A percentile compares a stretch with the other conserved stretches of the same genome.
Conservation (phyloP, 2,888 invertebrate genomes). For the Acanthosepion lycidas region DNA sequence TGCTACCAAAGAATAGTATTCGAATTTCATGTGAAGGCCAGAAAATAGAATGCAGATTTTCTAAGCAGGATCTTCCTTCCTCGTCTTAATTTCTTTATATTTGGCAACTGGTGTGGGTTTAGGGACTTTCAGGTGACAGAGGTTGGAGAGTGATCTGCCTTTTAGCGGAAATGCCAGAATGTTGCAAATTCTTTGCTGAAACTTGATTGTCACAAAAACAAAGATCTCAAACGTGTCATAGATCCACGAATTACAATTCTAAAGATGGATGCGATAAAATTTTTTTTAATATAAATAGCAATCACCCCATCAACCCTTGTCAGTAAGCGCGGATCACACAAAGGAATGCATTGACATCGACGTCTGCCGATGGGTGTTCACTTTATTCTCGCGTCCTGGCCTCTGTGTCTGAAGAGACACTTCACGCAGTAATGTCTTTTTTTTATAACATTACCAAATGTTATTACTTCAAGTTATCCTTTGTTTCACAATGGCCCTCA, state of each 20-base stretch:
- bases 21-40: too few relatives aligned
- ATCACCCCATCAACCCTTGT: neutral
- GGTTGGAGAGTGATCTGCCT: too few relatives aligned
- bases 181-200: neutral
- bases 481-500: neutral
- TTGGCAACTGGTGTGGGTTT: too few relatives aligned
- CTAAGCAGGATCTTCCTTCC: too few relatives aligned
- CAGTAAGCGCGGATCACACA: neutral
- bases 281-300: neutral
- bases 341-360: neutral
- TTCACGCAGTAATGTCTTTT: neutral
- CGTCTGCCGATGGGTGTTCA: neutral
- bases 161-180: neutral
- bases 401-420: neutral
- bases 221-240: neutral
- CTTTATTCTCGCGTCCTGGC: neutral
- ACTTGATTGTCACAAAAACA: neutral
- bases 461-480: neutral
- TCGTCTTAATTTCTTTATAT: too few relatives aligned
- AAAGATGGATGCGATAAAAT: neutral
- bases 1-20: too few relatives aligned
- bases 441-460: neutral
- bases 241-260: neutral
- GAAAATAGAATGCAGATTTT: too few relatives aligned
- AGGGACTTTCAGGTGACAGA: too few relatives aligned